phyloP scores from a whole-genome alignment of 2,113 vertebrate genomes.

The Sigmodon hispidus region DNA sequence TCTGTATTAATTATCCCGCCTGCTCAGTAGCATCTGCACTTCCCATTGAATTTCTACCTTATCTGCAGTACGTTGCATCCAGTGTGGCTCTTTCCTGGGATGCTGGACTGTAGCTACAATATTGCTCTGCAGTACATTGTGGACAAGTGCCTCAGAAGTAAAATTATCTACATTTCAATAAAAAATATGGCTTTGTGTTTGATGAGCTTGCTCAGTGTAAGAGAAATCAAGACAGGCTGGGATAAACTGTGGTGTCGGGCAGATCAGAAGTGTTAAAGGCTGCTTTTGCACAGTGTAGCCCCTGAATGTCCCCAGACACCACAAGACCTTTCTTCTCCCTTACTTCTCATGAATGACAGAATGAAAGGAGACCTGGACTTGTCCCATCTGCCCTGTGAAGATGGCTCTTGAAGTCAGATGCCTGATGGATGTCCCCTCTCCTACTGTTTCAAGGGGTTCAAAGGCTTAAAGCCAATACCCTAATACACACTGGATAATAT shows the following conservation, averaged over 20 bases:
- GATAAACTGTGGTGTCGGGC: no score
- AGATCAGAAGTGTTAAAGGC: not conserved
- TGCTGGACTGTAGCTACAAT: not conserved
- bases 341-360: not conserved
- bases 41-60: not conserved
- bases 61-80: not conserved
- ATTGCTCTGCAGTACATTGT: not conserved
- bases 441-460: rapidly evolving
- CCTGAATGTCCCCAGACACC: not conserved
- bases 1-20: no score
- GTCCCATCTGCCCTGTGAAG: rapidly evolving
- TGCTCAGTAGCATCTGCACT: not conserved
- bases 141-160: not conserved
- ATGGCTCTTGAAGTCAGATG: not conserved
- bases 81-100: not conserved
- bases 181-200: no score
- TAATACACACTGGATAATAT: rapidly evolving
- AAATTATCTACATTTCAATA: not conserved
- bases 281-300: rapidly evolving
- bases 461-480: rapidly evolving
- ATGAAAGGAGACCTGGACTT: rapidly evolving
- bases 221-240: no score
- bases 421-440: rapidly evolving
- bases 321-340: not conserved
- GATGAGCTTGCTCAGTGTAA: not conserved